These are phyloP conservation scores for Heliornis fulica DNA, from an alignment of 2,113 vertebrate species.

Conservation along the genomic window DNA sequence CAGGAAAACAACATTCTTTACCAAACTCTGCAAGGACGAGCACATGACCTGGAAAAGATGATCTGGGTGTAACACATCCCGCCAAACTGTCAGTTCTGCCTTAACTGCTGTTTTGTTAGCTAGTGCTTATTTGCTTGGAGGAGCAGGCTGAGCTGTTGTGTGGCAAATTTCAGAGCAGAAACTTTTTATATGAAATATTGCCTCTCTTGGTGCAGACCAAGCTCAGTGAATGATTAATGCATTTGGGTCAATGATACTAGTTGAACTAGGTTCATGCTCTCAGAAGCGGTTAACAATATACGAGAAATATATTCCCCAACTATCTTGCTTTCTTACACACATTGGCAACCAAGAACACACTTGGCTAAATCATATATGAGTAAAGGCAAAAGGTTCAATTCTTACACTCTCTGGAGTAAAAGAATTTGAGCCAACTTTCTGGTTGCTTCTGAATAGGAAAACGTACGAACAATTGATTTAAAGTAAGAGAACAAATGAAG, in stretches of 20 bases:
- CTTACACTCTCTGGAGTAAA: background rate
- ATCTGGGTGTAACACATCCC: background rate
- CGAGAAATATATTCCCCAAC: background rate
- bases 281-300: background rate
- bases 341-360: background rate
- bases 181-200: background rate
- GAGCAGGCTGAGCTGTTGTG: background rate
- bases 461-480: background rate
- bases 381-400: background rate
- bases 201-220: background rate
- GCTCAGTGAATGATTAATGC: background rate
- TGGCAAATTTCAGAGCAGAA: background rate
- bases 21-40: background rate
- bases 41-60: background rate
- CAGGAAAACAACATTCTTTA: background rate
- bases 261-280: background rate
- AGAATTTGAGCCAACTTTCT: background rate
- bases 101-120: background rate
- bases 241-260: background rate
- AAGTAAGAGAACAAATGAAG: background rate
- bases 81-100: background rate
- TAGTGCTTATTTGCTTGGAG: background rate
- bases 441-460: background rate
- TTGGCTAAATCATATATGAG: background rate
- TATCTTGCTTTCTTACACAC: background rate